Evolutionary conservation across 2,797 vertebrate species (phyloP).

Genomic region (Peromyscus melanophrys): DNA sequence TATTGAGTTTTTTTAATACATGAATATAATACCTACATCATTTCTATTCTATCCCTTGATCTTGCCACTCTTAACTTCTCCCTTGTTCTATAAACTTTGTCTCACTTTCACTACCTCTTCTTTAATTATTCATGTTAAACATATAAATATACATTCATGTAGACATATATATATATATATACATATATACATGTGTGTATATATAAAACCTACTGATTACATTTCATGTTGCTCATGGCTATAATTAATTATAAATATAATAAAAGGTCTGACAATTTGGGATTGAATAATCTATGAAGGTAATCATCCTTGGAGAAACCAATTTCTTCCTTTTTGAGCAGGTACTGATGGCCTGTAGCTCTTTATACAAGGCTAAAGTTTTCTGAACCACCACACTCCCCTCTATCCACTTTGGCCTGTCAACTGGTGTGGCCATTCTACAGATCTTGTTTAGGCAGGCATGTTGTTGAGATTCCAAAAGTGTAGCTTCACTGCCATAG

Average conservation of each 20-base stretch:
- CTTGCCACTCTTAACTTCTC: neutral
- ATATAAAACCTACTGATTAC: neutral
- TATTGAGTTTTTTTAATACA: neutral
- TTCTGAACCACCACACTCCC: neutral
- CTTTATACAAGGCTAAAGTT: neutral
- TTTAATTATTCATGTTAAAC: too few species aligned
- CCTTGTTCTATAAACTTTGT: neutral
- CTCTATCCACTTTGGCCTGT: neutral
- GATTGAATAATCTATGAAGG: neutral
- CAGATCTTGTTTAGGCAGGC: neutral
- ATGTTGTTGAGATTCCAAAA: neutral
- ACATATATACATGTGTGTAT: too few species aligned
- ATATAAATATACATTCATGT: neutral
- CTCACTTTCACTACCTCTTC: neutral
- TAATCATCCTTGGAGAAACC: neutral
- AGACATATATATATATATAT: neutral
- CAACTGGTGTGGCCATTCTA: too few species aligned
- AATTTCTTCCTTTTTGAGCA: neutral
- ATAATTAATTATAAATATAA: neutral
- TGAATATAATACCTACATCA: too few species aligned
- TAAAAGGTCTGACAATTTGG: neutral
- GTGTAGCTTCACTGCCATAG: neutral
- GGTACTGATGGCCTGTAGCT: neutral
- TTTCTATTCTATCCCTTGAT: neutral
- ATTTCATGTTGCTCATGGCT: neutral